Evolutionary conservation across 2,797 vertebrate species (phyloP).

Genomic region (Dallia pectoralis): DNA sequence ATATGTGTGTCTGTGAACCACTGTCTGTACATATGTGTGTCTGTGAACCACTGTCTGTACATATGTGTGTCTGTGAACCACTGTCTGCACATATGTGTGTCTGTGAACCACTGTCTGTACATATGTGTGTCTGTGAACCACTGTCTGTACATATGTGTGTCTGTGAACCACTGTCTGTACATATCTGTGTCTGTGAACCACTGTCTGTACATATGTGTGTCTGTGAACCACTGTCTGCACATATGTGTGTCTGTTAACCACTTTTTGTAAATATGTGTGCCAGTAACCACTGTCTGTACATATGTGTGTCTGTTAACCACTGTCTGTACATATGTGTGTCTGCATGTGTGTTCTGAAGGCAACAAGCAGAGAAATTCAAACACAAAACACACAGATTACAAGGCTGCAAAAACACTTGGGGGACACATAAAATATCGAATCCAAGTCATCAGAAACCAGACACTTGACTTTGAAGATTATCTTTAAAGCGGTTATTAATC

Average conservation of each 20-base stretch:
- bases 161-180: no score
- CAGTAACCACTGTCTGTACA: no score
- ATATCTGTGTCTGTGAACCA: conserved; percentile 15
- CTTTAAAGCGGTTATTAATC: conserved; percentile 10
- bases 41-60: no score
- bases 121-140: conserved; percentile 16
- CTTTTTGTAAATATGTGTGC: no score
- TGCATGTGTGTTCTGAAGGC: conserved; percentile 1
- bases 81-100: conserved; percentile 6
- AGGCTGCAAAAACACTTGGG: conserved; percentile 8
- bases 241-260: conserved; percentile 16
- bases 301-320: neutral
- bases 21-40: conserved; percentile 8
- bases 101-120: no score
- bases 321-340: conserved; percentile 9
- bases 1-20: conserved; percentile 16
- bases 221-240: conserved; percentile 14
- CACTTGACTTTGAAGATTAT: conserved; percentile 8
- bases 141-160: conserved; percentile 8
- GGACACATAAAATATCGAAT: neutral
- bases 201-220: conserved; percentile 5
- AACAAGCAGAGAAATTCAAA: conserved; percentile 7
- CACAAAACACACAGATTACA: neutral
- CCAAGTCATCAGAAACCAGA: conserved; percentile 15
- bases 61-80: conserved; percentile 16